Conservation (phyloP, 2,797 vertebrate species). For the Phylloscopus collybita region DNA sequence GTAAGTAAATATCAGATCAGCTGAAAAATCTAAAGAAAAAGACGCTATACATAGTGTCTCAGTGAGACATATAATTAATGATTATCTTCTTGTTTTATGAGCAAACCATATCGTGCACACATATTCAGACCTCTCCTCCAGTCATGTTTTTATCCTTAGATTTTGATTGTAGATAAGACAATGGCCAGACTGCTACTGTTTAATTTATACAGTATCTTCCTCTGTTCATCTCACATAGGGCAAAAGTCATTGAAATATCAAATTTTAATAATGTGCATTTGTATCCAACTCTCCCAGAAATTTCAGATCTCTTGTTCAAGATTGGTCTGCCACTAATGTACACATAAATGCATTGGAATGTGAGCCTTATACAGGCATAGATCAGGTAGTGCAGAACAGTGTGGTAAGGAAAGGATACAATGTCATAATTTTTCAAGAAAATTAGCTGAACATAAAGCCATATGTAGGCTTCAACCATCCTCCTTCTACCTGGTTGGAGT, state of each 20-base stretch:
- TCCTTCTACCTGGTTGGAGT: background rate
- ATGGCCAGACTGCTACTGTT: background rate
- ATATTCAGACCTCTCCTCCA: background rate
- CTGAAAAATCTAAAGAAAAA: background rate
- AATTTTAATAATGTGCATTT: background rate
- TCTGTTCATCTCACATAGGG: background rate
- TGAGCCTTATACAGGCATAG: background rate
- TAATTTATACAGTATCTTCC: background rate
- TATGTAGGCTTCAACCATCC: background rate
- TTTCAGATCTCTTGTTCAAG: background rate
- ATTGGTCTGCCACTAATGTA: background rate
- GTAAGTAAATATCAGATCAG: background rate
- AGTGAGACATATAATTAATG: background rate
- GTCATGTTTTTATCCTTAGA: background rate
- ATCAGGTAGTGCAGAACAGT: background rate
- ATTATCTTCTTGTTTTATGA: background rate
- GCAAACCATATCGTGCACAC: background rate
- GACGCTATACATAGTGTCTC: background rate
- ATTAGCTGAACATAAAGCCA: rapidly evolving
- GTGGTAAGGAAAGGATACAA: background rate
- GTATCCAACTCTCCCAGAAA: background rate
- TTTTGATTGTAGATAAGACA: background rate
- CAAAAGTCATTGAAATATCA: background rate
- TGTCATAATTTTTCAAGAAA: background rate
- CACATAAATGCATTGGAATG: background rate